Base-by-base conservation (phyloP, 2,113 vertebrate species). In the Serinus canaria region DNA sequence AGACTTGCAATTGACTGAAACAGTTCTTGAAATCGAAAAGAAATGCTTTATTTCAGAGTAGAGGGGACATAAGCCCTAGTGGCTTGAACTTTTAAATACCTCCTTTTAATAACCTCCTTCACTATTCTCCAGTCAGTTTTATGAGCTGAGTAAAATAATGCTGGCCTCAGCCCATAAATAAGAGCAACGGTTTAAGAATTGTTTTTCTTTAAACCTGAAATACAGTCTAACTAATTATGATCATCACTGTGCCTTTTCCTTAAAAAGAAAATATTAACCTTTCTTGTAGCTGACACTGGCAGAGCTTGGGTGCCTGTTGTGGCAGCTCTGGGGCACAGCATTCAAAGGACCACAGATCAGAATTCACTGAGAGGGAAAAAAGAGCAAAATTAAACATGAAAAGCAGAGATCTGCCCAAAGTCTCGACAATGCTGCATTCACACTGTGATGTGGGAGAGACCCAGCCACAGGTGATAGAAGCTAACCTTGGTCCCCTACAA, bases 221-320 rank as follows among this genome's bases (percentile, higher is more conserved):
- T 69, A 88, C 55, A 90, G 60, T 64, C 89, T 89, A 83, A 58
- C 78, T 97, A 95, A 97, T 97, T 98, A 97, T 81, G 87, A 85
- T 86, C 85, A 95, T 83, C 77, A 47, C 23, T 69, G 46, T 87
- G 39, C 43, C 92, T 92, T 95, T 88, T 95, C 84, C 35, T 94
- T 95, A 92, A 62, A 90, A 87, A 95, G 79, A 88, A 95, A 97
- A 97, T 97, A 97, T 77, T 97, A 97, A 96, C 90, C 49, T 64
- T 96, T 97, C 79, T 67, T 88, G 39, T 81, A 87, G 92, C 80
- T 68, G 35, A 85, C 91, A 84, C 58, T 82, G 67, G 90, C 96
- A 95, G 50, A 60, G 22, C 44, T 70, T 39, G 27, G 35, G 63
- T 94, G 87, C 62, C 88, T 94, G 87, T 64, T 93, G 78, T n/a